Base-by-base conservation (phyloP, 2,888 invertebrate genomes). In the Cephus pulcher region DNA sequence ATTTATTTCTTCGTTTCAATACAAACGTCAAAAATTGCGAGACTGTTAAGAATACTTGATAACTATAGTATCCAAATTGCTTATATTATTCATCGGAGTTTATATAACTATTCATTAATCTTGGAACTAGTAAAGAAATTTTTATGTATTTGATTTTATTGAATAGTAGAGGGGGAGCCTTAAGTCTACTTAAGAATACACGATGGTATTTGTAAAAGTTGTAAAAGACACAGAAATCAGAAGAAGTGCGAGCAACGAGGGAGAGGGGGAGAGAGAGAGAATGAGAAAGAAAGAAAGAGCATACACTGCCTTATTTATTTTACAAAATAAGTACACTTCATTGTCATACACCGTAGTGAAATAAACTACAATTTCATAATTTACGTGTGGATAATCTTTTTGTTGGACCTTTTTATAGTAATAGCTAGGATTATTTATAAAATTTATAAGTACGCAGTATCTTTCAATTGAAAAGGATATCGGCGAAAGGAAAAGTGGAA, bases 231-330 rank as follows among this genome's bases (percentile, higher is more conserved):
- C 34, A 78, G 15, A 69, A 75, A 33, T 68, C 33, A 69, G 76
- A 70, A 68, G 74, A 79, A 76, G 11, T 37, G 33, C n/a, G 35
- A 75, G 56, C 75, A 78, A 75, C 73, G 78, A 78, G 77, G 71
- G 73, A 73, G 79, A 75, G 76, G 9, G 11, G 0, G 34, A 79
- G 79, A 80, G 81, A 78, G 74, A 56, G 73, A 75, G 80, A 77
- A 75, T 12, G n/a, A 23, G 69, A 34, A 77, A 75, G 74, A 75
- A 74, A 80, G 68, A 79, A 79, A 80, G 81, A 86, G 83, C 85
- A 87, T 88, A 88, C 90, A 90, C 90, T 90, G 91, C 90, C 90
- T 91, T 90, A 90, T 90, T 90, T 90, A 90, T 90, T 90, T 90
- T 89, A 89, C 86, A 84, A 84, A 82, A 87, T 89, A 89, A 85